Conservation (phyloP, 2,888 invertebrate genomes). For the Pomacea canaliculata region DNA sequence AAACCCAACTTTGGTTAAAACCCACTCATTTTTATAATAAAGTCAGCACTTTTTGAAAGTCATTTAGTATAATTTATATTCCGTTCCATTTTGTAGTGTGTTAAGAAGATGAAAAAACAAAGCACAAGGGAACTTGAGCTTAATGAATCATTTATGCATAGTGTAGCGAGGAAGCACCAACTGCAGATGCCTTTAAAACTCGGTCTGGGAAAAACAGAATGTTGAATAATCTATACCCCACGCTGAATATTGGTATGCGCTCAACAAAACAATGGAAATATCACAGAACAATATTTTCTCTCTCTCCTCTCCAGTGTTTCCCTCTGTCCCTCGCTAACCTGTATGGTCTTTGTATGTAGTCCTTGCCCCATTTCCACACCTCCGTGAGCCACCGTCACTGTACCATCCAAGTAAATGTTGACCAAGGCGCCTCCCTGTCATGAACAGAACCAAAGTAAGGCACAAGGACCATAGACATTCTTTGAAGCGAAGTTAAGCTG, state of each 20-base stretch:
- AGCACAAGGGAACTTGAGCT: too few species aligned
- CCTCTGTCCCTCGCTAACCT: slow-evolving; percentile 70
- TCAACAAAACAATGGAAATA: too few species aligned
- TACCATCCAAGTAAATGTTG: slow-evolving; percentile 79
- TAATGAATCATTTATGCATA: too few species aligned
- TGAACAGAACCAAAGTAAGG: neutral
- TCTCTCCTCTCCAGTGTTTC: too few species aligned
- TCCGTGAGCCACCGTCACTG: slow-evolving; percentile 85
- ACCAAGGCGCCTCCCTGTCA: slow-evolving; percentile 83
- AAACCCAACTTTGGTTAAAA: neutral
- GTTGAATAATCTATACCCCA: too few species aligned
- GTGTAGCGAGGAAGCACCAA: too few species aligned
- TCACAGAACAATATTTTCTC: too few species aligned
- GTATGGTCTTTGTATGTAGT: slow-evolving; percentile 94
- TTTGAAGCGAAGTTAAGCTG: neutral
- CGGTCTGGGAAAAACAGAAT: too few species aligned
- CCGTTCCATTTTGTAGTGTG: neutral
- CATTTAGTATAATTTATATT: neutral
- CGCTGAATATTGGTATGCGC: too few species aligned
- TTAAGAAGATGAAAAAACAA: too few species aligned
- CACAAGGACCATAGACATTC: neutral
- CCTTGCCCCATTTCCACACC: slow-evolving; percentile 99
- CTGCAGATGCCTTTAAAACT: too few species aligned
- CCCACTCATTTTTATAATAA: neutral
- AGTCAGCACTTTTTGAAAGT: neutral